Evolutionary conservation across 37 sponge, comb jelly and placozoan species (phyloP).

Genomic region (Chondrilla cf. caribensis): DNA sequence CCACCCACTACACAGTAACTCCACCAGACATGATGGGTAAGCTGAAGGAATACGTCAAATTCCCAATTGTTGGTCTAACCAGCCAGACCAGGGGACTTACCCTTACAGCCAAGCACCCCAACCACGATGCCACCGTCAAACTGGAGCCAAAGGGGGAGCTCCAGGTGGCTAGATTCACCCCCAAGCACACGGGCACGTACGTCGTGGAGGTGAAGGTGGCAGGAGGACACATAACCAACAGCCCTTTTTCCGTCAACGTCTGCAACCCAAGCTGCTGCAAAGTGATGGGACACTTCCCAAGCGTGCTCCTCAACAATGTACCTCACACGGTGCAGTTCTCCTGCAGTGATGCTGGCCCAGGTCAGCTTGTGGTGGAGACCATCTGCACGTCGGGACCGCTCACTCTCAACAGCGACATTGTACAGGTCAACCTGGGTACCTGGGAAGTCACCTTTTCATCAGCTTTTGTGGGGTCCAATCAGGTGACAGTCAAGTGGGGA

Average conservation of each 20-base stretch:
- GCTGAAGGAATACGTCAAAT: conserved; percentile 31
- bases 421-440: background rate
- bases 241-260: conserved; percentile 42
- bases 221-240: conserved; percentile 35
- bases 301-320: conserved; percentile 24
- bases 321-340: conserved; percentile 36
- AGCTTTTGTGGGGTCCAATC: conserved; percentile 6
- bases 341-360: conserved; percentile 63
- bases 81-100: conserved; percentile 24
- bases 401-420: conserved; percentile 7
- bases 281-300: conserved; percentile 25
- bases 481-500: conserved; percentile 50
- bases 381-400: conserved; percentile 10
- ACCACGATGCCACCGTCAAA: conserved; percentile 56
- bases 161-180: conserved; percentile 33
- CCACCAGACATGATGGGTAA: conserved; percentile 25
- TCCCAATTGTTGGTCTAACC: conserved; percentile 16
- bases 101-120: conserved; percentile 41
- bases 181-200: conserved; percentile 70
- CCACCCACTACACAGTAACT: conserved; percentile 27
- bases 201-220: conserved; percentile 43
- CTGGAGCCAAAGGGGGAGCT: conserved; percentile 36
- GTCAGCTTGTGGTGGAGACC: conserved; percentile 41
- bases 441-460: background rate
- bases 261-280: conserved; percentile 56